Percentiles rank a stretch among this genome's conserved stretches.
Conservation (phyloP, 2,797 vertebrate species). For the Sebastes nivosus region DNA sequence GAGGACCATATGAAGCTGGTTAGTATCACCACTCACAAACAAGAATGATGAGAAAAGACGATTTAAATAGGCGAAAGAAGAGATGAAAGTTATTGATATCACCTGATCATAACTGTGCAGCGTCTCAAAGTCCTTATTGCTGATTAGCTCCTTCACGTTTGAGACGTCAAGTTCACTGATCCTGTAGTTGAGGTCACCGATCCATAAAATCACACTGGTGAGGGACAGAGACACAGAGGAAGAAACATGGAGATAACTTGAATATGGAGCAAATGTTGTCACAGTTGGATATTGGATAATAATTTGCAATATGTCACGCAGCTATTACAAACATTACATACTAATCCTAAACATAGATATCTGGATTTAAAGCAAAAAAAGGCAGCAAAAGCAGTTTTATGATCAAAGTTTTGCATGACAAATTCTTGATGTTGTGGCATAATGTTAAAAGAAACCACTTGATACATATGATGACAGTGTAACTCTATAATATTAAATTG, state of each 20-base stretch:
- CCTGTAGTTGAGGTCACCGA: constrained; percentile 98
- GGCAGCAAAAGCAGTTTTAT: neutral
- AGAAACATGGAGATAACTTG: neutral
- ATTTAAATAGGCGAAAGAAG: neutral
- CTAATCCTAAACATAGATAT: neutral
- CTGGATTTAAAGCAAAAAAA: neutral
- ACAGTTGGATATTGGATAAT: neutral
- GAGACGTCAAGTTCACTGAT: constrained; percentile 90
- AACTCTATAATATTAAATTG: neutral
- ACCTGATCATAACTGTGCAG: constrained; percentile 93
- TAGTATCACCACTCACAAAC: neutral
- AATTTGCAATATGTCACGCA: neutral
- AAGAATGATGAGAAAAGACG: neutral
- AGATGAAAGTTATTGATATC: constrained; percentile 6
- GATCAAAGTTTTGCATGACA: neutral
- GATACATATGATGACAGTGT: neutral
- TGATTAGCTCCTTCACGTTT: constrained; percentile 90
- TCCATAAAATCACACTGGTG: constrained; percentile 91
- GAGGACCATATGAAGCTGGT: constrained; percentile 29
- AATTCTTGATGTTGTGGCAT: neutral
- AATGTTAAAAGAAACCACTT: neutral
- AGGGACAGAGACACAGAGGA: neutral
- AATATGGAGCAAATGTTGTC: neutral
- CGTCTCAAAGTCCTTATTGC: constrained; percentile 87
- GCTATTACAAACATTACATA: neutral